Evolutionary conservation across 2,113 vertebrate genomes (phyloP), one percentile per base, ranked within the genome.

Genomic region (Proterorhinus semilunaris): DNA sequence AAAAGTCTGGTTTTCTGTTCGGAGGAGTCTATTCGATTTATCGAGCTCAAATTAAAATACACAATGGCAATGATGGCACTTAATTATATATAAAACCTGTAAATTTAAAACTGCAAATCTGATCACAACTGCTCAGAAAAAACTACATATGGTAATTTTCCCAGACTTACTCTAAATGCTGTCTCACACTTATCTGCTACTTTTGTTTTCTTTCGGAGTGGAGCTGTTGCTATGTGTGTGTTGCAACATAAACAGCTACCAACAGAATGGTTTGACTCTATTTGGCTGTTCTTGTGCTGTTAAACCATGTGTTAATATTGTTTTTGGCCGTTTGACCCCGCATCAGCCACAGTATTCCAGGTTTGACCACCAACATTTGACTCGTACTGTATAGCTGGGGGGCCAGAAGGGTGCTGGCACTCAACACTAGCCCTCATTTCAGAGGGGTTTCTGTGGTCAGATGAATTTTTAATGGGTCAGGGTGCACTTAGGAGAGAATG

Each of bases 401-500:
- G 79, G 75, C 76, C 76, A 74, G 81, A 83, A 84, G 87, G 89
- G 84, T 84, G 78, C 85, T 66, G 17, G 49, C 62, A 55, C 81
- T 79, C 65, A 79, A 83, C 78, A 66, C 74, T 55, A 48, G 74
- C 84, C 55, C 81, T 83, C 80, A 78, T 90, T 90, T 90, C 75
- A 84, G 83, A 90, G 81, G 83, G 87, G 87, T 87, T 89, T 87
- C 79, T 88, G 91, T 79, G 91, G 93, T 87, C 6, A 62, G 81
- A 93, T 93, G 87, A 93, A 93, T 93, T 91, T 93, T 93, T 93
- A 80, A 93, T 93, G 92, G 83, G 82, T 90, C 83, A 88, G 83
- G 87, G 86, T 93, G 92, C 91, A 92, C 91, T 93, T 93, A 93
- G 91, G 85, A 89, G 84, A 89, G 87, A 92, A 93, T 89, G 89